Conservation (phyloP, 2,797 vertebrate genomes). For the Oreochromis grahami region DNA sequence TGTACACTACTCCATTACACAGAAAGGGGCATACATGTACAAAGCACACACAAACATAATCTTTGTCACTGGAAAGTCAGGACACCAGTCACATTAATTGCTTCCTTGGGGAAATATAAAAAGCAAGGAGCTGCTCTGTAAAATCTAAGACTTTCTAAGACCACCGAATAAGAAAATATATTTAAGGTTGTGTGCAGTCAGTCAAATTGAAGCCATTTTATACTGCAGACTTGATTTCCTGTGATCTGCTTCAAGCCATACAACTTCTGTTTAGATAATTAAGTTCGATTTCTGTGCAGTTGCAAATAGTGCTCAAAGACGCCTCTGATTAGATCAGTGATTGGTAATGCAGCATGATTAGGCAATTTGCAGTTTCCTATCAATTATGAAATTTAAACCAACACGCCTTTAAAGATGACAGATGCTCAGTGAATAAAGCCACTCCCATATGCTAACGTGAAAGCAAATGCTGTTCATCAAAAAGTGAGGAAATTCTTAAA, state of each 20-base stretch:
- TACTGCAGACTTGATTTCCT: neutral
- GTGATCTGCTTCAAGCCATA: neutral
- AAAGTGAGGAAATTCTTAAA: neutral
- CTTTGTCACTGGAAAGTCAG: conserved; percentile 29
- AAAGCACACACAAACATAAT: neutral
- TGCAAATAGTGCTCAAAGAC: neutral
- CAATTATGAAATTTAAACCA: conserved; percentile 45
- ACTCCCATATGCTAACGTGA: neutral
- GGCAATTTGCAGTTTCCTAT: conserved; percentile 34
- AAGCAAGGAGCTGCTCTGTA: conserved; percentile 17
- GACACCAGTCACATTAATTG: conserved; percentile 65
- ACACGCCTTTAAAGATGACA: conserved; percentile 21
- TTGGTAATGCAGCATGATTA: conserved; percentile 43
- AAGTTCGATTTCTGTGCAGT: conserved; percentile 11
- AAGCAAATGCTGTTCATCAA: conserved; percentile 20
- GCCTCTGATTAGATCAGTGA: conserved; percentile 39
- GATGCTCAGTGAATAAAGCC: conserved; percentile 38
- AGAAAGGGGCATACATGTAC: neutral
- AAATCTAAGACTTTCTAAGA: conserved; percentile 33
- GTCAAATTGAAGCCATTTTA: conserved; percentile 17
- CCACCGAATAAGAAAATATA: conserved; percentile 6
- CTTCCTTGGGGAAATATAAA: conserved; percentile 54
- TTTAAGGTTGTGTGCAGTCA: conserved; percentile 20
- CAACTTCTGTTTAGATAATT: conserved; percentile 31
- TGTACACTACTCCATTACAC: neutral